These are phyloP conservation scores for Drosophila virilis DNA, from an alignment of 1,140 invertebrate species.

Conservation along the genomic window DNA sequence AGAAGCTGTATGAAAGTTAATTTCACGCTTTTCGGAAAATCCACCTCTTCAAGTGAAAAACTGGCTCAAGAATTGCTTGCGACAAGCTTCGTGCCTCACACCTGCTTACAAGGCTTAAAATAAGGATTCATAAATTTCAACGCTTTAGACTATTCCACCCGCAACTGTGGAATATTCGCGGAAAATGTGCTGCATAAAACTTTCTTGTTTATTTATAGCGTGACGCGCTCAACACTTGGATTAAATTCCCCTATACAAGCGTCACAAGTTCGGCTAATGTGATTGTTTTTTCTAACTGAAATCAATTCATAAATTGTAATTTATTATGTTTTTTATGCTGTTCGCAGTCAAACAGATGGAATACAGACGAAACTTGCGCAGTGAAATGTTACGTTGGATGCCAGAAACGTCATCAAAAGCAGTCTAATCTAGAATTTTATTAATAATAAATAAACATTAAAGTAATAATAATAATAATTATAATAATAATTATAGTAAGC, in stretches of 20 bases:
- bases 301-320: not conserved
- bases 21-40: too few species aligned
- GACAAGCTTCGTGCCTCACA: too few species aligned
- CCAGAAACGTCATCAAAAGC: slow-evolving; percentile 84
- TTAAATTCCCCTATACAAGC: not conserved
- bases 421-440: slow-evolving; percentile 83
- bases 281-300: not conserved
- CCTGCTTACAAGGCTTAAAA: too few species aligned
- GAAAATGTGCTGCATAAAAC: too few species aligned
- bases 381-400: slow-evolving; percentile 84
- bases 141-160: too few species aligned
- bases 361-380: slow-evolving; percentile 83
- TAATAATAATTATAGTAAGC: slow-evolving; percentile 63
- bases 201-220: too few species aligned
- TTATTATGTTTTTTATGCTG: not conserved
- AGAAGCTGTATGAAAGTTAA: too few species aligned
- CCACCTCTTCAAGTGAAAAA: too few species aligned
- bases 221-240: not conserved
- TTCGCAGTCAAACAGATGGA: slow-evolving; percentile 81
- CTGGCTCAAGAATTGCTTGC: too few species aligned
- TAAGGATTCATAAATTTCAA: too few species aligned
- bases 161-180: too few species aligned
- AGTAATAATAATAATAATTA: slow-evolving; percentile 50
- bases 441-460: slow-evolving; percentile 72
- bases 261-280: slow-evolving; percentile 8